Conservation (phyloP, 1,140 invertebrate genomes). For the Cyclargus thomasi region DNA sequence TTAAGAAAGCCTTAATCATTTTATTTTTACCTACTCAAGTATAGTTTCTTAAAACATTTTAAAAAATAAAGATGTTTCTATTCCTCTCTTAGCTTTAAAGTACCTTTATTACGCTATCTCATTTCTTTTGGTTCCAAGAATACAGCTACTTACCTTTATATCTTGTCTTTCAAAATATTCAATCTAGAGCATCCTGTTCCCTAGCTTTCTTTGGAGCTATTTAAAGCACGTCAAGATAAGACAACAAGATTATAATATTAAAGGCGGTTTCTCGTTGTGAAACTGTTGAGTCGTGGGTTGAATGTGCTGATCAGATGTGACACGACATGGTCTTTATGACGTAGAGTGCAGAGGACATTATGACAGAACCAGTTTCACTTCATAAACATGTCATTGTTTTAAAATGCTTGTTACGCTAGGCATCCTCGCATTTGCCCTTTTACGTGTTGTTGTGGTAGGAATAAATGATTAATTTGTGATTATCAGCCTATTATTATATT, state of each 20-base stretch:
- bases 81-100: too few relatives aligned
- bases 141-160: not conserved
- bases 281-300: slow-evolving; percentile 10
- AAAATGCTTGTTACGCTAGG: not conserved
- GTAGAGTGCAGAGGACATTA: slow-evolving; percentile 1
- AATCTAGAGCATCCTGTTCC: slow-evolving; percentile 4
- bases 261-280: slow-evolving; percentile 9
- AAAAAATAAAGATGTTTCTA: too few relatives aligned
- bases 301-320: slow-evolving; percentile 11
- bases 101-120: too few relatives aligned
- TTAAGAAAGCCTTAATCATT: too few relatives aligned
- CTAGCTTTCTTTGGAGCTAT: slow-evolving; percentile 8
- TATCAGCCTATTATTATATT: too few relatives aligned
- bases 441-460: too few relatives aligned
- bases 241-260: not conserved
- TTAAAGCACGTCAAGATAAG: not conserved
- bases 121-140: too few relatives aligned
- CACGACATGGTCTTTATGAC: slow-evolving; percentile 12
- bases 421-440: not conserved
- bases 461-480: too few relatives aligned
- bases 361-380: slow-evolving; percentile 4
- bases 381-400: slow-evolving; percentile 1
- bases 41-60: too few relatives aligned
- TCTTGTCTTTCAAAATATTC: not conserved
- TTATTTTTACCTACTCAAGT: too few relatives aligned